phyloP scores from a whole-genome alignment of 2,888 invertebrate species.

The Mellilla xanthometata region DNA sequence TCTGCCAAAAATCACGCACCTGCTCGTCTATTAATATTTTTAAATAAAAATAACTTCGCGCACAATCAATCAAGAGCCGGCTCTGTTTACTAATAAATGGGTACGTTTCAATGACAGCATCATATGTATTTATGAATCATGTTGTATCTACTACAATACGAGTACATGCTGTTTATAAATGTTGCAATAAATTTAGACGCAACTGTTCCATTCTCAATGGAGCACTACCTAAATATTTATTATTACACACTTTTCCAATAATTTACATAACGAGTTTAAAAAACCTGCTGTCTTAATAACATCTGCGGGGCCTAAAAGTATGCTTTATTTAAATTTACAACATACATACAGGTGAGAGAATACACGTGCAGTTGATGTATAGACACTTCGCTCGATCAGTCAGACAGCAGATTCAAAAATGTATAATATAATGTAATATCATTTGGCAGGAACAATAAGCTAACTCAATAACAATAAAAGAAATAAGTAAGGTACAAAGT shows the following conservation, averaged over 20 bases:
- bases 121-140: constrained; percentile 15
- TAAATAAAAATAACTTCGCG: constrained; percentile 61
- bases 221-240: constrained; percentile 2
- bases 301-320: no score
- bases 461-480: no score
- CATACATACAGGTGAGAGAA: no score
- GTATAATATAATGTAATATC: no score
- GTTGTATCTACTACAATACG: constrained; percentile 1
- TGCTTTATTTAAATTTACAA: no score
- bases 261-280: background rate
- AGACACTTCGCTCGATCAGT: no score
- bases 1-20: constrained; percentile 75
- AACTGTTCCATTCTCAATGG: constrained; percentile 1
- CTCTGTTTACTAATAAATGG: constrained; percentile 22
- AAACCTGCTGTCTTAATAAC: background rate
- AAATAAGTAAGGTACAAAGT: no score
- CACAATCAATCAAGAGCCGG: constrained; percentile 28
- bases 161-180: constrained; percentile 1
- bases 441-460: no score
- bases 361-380: no score
- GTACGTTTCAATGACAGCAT: constrained; percentile 16
- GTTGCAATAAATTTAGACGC: background rate
- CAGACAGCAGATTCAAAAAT: no score
- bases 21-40: constrained; percentile 78
- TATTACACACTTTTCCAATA: background rate